A percentile compares a stretch with the other conserved stretches of the same genome.
These are phyloP conservation scores for Chrysodeixis includens DNA, from an alignment of 2,888 invertebrate genomes.

Conservation along the genomic window DNA sequence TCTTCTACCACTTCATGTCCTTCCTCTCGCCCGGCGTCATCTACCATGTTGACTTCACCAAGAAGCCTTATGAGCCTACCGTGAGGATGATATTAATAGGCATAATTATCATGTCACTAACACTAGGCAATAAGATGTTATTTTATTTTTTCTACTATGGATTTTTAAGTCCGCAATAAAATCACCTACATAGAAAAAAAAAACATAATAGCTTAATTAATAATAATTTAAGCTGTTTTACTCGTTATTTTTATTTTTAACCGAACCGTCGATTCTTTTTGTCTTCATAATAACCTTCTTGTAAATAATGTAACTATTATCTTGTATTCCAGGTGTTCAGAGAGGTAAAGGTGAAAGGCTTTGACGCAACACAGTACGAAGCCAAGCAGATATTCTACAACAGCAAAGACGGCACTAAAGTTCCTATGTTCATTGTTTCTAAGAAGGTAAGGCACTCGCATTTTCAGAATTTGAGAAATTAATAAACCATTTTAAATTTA, in stretches of 20 bases:
- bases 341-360: conserved; percentile 95
- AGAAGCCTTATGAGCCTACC: conserved; percentile 90
- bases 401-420: conserved; percentile 97
- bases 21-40: conserved; percentile 96
- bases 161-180: no score
- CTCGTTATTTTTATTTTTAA: no score
- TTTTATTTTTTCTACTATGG: no score
- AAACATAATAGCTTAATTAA: no score
- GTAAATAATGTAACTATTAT: background rate
- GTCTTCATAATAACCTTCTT: background rate
- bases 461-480: no score
- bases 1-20: conserved; percentile 98
- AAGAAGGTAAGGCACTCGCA: conserved; percentile 91
- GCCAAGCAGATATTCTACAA: conserved; percentile 97
- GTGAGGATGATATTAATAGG: conserved; percentile 14
- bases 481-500: no score
- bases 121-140: no score
- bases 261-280: no score
- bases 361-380: conserved; percentile 93
- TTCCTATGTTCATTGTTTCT: conserved; percentile 98
- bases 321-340: conserved; percentile 93
- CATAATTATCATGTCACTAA: no score
- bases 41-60: conserved; percentile 95
- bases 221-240: no score
- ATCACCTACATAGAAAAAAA: no score